phyloP scores from a whole-genome alignment of 92 coral and sea anemone genomes.

The Plumapathes pennacea region DNA sequence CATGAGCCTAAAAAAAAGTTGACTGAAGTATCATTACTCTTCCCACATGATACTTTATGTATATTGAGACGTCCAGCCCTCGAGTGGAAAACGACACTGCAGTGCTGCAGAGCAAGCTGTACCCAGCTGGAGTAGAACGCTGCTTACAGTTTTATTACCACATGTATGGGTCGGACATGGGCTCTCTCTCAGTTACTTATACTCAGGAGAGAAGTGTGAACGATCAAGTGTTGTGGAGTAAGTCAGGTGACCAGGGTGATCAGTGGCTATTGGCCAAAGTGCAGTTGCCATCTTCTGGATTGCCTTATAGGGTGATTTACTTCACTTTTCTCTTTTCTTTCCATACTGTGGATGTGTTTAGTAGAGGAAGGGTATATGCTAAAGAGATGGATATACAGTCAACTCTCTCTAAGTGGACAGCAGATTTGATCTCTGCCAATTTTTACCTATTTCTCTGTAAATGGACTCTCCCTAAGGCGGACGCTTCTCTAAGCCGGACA shows the following conservation, averaged over 20 bases:
- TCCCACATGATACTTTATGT: constrained; percentile 69
- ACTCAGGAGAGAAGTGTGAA: neutral
- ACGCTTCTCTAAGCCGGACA: too few species aligned
- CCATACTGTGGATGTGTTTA: too few species aligned
- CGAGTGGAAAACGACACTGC: constrained; percentile 64
- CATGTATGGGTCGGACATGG: constrained; percentile 76
- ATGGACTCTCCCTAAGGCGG: too few species aligned
- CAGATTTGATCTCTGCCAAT: too few species aligned
- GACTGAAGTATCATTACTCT: too few species aligned
- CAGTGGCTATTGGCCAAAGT: constrained; percentile 68
- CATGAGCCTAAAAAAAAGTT: too few species aligned
- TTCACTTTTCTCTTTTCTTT: too few species aligned
- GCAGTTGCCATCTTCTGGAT: constrained; percentile 31
- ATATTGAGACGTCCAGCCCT: constrained; percentile 78
- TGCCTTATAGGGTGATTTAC: constrained; percentile 51
- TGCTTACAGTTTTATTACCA: constrained; percentile 87
- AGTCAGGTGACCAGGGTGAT: constrained; percentile 55
- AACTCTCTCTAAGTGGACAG: too few species aligned
- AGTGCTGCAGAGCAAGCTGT: constrained; percentile 60
- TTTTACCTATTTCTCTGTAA: too few species aligned
- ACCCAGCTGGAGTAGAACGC: constrained; percentile 39
- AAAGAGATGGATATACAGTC: too few species aligned
- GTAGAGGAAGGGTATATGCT: too few species aligned
- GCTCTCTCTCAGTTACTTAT: constrained; percentile 19
- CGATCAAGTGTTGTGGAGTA: constrained; percentile 26